These are phyloP conservation scores for Anoplopoma fimbria DNA, from an alignment of 2,113 vertebrate genomes.

Conservation along the genomic window DNA sequence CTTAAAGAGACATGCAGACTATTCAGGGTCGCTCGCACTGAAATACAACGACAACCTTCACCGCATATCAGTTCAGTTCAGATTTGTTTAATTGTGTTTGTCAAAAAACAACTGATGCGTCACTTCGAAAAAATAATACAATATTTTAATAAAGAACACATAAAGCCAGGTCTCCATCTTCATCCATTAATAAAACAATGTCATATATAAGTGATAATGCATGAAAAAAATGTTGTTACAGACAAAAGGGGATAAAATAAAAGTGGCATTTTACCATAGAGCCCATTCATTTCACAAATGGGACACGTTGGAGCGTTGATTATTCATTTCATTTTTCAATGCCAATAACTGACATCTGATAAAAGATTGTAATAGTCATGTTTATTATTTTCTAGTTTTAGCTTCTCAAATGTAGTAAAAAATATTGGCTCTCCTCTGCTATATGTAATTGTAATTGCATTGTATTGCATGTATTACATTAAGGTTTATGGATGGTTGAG, in stretches of 20 bases:
- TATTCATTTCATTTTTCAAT: background rate
- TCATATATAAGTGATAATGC: background rate
- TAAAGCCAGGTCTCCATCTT: too few relatives aligned
- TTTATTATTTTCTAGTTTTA: background rate
- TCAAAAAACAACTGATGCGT: background rate
- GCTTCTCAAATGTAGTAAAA: background rate
- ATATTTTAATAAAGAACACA: too few relatives aligned
- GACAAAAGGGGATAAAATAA: background rate
- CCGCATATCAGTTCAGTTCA: background rate
- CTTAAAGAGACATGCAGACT: constrained; percentile 71
- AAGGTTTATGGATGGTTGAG: background rate
- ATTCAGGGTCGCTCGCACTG: background rate
- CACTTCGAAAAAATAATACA: too few relatives aligned
- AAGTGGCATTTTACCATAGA: background rate
- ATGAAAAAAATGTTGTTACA: too few relatives aligned
- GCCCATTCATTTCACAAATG: background rate
- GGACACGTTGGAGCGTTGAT: background rate
- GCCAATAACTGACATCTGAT: background rate
- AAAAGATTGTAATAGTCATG: background rate
- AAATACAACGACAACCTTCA: background rate
- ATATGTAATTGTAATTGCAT: background rate
- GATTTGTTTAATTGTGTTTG: background rate
- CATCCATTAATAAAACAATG: background rate
- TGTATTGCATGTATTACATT: too few relatives aligned
- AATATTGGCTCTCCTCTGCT: background rate